Evolutionary conservation across 2,888 invertebrate species (phyloP).

Genomic region (Zhuqinia jingwanae): DNA sequence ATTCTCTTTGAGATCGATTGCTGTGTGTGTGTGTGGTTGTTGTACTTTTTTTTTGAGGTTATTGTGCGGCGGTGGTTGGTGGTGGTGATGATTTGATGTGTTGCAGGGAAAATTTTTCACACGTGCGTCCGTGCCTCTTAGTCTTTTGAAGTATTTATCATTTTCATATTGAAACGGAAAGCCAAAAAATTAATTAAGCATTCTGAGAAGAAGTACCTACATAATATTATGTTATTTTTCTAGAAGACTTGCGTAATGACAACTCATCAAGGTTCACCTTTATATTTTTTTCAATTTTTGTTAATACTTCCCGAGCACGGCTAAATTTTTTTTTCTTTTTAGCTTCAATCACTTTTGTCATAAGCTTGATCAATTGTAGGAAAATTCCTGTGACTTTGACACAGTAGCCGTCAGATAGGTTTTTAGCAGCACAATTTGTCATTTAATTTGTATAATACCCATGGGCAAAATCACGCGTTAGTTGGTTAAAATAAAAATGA

Average conservation of each 20-base stretch:
- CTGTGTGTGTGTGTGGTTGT: slow-evolving; percentile 29
- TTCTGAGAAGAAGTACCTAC: not conserved
- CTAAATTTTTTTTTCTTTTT: not conserved
- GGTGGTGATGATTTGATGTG: slow-evolving; percentile 18
- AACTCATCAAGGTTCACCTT: slow-evolving; percentile 34
- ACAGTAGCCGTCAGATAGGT: too few relatives aligned
- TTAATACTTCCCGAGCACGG: not conserved
- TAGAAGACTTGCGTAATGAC: slow-evolving; percentile 28
- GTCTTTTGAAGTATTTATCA: slow-evolving; percentile 2
- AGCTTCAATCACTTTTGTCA: not conserved
- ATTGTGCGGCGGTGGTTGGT: too few relatives aligned
- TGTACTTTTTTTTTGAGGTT: slow-evolving; percentile 40
- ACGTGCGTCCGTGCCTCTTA: not conserved
- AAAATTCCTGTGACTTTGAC: too few relatives aligned
- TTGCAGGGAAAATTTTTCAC: slow-evolving; percentile 30
- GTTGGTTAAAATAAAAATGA: too few relatives aligned
- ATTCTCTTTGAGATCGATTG: slow-evolving; percentile 18
- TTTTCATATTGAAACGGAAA: not conserved
- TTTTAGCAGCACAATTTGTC: too few relatives aligned
- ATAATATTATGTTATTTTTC: not conserved
- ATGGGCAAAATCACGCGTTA: too few relatives aligned
- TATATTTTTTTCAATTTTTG: not conserved
- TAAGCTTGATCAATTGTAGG: too few relatives aligned
- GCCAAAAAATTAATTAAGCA: slow-evolving; percentile 29
- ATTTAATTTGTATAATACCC: too few relatives aligned